A percentile compares a stretch with the other conserved stretches of the same genome.
Evolutionary conservation across 2,888 invertebrate genomes (phyloP).

Genomic region (Sepiola atlantica): DNA sequence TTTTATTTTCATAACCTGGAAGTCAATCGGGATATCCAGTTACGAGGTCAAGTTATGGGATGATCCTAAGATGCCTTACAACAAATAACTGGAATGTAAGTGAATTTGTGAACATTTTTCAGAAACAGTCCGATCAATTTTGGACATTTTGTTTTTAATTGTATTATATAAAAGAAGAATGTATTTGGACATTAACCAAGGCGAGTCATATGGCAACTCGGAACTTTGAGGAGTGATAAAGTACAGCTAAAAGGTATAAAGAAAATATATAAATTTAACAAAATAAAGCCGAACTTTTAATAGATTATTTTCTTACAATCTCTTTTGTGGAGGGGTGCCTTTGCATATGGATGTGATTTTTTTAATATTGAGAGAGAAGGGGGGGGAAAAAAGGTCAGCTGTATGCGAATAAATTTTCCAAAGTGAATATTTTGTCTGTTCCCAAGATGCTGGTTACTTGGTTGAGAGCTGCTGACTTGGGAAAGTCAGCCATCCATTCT

Average conservation of each 20-base stretch:
- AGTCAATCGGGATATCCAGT: not conserved
- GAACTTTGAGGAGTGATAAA: not conserved
- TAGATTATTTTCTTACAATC: not conserved
- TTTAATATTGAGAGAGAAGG: not conserved
- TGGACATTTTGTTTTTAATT: not conserved
- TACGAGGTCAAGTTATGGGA: not conserved
- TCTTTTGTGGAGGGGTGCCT: not conserved
- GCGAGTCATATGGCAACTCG: not conserved
- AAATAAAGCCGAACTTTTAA: not conserved
- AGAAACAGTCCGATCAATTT: not conserved
- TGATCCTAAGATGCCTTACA: not conserved
- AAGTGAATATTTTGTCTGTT: not conserved
- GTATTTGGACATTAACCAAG: conserved; percentile 2
- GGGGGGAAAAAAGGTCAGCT: too few species aligned
- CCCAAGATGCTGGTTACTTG: conserved; percentile 35
- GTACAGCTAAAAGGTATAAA: not conserved
- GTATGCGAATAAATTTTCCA: not conserved
- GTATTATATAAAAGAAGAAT: not conserved
- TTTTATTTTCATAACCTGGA: not conserved
- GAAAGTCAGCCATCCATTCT: conserved; percentile 36
- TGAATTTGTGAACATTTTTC: not conserved
- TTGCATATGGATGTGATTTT: not conserved
- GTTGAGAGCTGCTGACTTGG: conserved; percentile 10
- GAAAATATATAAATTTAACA: not conserved
- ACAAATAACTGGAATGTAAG: conserved; percentile 22